Evolutionary conservation across 2,113 vertebrate genomes (phyloP).

Genomic region (Hystrix cristata): DNA sequence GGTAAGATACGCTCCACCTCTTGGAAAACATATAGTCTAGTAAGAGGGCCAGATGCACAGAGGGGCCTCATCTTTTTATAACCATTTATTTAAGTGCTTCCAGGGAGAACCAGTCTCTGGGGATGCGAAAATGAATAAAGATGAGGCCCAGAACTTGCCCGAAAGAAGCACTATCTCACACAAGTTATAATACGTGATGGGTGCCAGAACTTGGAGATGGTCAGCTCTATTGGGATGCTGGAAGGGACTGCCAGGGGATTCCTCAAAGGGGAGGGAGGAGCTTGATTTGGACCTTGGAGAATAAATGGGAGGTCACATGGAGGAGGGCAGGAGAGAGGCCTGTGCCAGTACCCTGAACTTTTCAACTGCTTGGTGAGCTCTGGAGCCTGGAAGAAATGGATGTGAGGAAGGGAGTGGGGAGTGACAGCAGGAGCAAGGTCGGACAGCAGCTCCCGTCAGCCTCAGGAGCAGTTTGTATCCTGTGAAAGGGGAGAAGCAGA

Average conservation of each 20-base stretch:
- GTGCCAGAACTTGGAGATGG: neutral
- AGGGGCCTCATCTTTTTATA: neutral
- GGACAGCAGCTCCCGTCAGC: neutral
- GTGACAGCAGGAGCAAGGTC: neutral
- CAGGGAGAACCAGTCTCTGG: neutral
- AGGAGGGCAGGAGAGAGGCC: neutral
- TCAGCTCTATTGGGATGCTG: neutral
- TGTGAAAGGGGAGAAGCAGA: neutral
- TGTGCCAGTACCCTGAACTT: neutral
- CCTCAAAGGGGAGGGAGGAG: neutral
- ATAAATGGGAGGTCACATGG: neutral
- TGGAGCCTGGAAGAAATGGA: neutral
- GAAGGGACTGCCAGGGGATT: neutral
- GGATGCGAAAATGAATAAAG: neutral
- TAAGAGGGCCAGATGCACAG: neutral
- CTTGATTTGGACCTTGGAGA: neutral
- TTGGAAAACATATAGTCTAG: neutral
- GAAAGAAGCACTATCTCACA: neutral
- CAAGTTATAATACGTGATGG: neutral
- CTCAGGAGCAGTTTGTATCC: neutral
- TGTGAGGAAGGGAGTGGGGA: neutral
- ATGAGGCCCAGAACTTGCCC: neutral
- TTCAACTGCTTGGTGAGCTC: neutral
- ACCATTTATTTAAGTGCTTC: conserved; percentile 38
- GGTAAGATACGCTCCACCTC: neutral